Evolutionary conservation across 1,140 invertebrate genomes (phyloP), one percentile per base, ranked within the genome.

Genomic region (Episyrphus balteatus): DNA sequence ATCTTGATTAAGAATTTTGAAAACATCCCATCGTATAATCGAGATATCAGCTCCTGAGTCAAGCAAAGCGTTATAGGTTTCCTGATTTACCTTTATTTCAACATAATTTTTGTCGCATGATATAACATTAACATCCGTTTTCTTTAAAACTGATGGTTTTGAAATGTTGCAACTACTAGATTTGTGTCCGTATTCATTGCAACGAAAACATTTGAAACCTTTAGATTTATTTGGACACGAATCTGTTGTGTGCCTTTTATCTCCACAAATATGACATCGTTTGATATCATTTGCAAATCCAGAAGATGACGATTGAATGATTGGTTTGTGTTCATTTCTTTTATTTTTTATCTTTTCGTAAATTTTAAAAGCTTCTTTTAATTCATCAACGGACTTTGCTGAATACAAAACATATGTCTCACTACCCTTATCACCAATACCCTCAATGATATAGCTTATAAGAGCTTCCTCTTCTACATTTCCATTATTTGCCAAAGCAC

Each of bases 381-480:
- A 50, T 31, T 50, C 36, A n/a, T 18, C 38, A 15, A 51, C 15
- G 34, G 43, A 43, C 43, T 13, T 47, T n/a, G 49, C 46, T 43
- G 21, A 34, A 14, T 47, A 51, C 17, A 47, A 40, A 31, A 47
- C 44, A n/a, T 36, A 36, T 44, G 43, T 50, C 12, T 50, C 44
- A 30, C 17, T 17, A 17, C 26, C 44, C 9, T 11, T 15, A 17
- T 46, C 43, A n/a, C 33, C 11, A 13, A 50, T 41, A 14, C 43
- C 48, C 9, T 45, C 48, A 13, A 46, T 50, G 1, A 42, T 32
- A 26, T 46, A 50, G 26, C 44, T 14, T 11, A 40, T 44, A 8
- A 44, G 6, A 43, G 47, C 41, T 10, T 19, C 30, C 1, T 37
- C 33, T 30, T 48, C 33, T 15, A 48, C 18, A 21, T 36, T 15